These are phyloP conservation scores for Ischnura elegans DNA, from an alignment of 2,888 invertebrate species.

Conservation along the genomic window DNA sequence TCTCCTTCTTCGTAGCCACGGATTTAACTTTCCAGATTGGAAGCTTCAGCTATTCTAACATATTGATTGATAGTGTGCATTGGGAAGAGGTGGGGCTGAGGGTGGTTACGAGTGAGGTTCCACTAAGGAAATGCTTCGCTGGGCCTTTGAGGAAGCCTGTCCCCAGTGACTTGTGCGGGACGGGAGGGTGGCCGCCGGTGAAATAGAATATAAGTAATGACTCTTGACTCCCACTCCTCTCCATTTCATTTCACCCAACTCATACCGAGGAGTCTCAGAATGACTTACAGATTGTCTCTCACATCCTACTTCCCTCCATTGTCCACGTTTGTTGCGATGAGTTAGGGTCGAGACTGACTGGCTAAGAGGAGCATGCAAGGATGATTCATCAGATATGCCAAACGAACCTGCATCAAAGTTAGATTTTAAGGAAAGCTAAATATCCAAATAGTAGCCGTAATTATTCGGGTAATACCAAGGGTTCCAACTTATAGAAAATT, in stretches of 20 bases:
- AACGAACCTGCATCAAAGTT: too few species aligned
- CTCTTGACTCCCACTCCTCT: slow-evolving; percentile 5
- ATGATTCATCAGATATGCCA: too few species aligned
- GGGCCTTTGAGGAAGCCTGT: not conserved
- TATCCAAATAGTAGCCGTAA: too few species aligned
- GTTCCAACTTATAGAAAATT: too few species aligned
- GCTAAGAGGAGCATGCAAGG: too few species aligned
- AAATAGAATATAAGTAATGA: not conserved
- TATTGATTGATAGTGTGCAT: slow-evolving; percentile 42
- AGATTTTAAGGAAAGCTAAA: too few species aligned
- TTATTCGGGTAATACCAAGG: too few species aligned
- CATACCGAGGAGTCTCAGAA: not conserved
- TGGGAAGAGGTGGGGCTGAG: not conserved
- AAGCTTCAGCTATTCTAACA: not conserved
- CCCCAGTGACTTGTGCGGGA: not conserved
- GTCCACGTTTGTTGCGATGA: not conserved
- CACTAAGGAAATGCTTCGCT: not conserved
- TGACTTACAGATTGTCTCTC: not conserved
- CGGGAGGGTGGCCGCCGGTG: not conserved
- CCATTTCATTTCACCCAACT: not conserved
- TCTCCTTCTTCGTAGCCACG: not conserved
- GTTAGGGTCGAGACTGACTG: not conserved
- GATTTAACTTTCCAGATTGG: not conserved
- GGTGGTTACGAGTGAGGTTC: not conserved
- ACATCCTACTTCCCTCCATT: not conserved